Base-by-base conservation (phyloP, 37 sponge, comb jelly and placozoan genomes). In the Crambe crambe region DNA sequence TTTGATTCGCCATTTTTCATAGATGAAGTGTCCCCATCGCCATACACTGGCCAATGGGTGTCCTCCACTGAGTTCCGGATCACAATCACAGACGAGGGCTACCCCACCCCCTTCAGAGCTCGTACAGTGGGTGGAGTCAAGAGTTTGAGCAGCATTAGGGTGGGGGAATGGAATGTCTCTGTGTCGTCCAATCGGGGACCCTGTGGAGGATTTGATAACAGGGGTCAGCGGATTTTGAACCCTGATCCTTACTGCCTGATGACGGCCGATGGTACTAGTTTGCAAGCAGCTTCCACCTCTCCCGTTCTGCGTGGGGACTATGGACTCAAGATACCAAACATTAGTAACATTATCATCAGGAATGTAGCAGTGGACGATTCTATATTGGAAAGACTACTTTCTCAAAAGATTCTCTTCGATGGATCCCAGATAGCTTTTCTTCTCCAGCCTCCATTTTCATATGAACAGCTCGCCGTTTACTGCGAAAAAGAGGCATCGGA, bases 131-230 rank as follows among this genome's bases (percentile, higher is more conserved):
- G 3, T 18, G 38, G 58, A 31, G 31, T 35, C 17, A 56, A 37
- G 9, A 37, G 12, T 2, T n/a, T 57, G 17, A 61, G 31, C 27
- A 80, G 88, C 34, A 62, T 82, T 23, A 72, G 39, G 25, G 66
- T 88, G 58, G 96, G 96, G 12, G 62, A 79, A 58, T 96, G 96
- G 96, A 84, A 41, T 37, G 54, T 96, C 12, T 42, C 79, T 1
- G 81, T 89, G 39, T 25, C 72, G 17, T 25, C 73, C 12, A 71
- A 65, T 77, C 32, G 79, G 1, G 68, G 88, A n/a, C 83, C 85
- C 25, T 96, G 96, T 81, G 87, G 88, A 32, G 93, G 88, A 29
- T 87, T 96, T 82, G 86, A 88, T 68, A 47, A 34, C 22, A 67
- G 73, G n/a, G 66, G 72, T 15, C 77, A 83, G 32, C 66, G 31